Conservation (phyloP, 2,113 vertebrate species). For the Dasypus novemcinctus region DNA sequence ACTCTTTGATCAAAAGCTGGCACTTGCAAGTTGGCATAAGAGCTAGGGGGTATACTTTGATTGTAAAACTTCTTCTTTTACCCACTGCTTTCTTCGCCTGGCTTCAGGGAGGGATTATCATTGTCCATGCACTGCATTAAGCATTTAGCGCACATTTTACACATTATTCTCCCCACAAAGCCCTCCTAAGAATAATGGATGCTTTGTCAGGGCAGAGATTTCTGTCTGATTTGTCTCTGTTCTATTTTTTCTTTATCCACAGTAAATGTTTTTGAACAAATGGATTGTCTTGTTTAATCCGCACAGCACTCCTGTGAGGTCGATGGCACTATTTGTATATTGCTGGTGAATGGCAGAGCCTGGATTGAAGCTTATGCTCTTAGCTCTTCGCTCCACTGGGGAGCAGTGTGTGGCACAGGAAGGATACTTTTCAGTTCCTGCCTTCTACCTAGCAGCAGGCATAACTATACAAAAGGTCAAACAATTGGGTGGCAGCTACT, state of each 20-base stretch:
- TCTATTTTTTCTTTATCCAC: not conserved
- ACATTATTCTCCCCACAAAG: not conserved
- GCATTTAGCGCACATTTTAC: not conserved
- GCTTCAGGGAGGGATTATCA: not conserved
- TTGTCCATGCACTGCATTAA: not conserved
- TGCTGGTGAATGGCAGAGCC: not conserved
- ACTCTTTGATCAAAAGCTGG: not conserved
- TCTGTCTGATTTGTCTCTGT: not conserved
- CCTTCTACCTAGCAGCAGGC: not conserved
- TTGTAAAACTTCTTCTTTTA: not conserved
- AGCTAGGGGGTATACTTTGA: not conserved
- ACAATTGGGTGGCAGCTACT: not conserved
- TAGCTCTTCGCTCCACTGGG: accelerated
- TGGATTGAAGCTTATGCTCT: not conserved
- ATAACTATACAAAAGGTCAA: not conserved
- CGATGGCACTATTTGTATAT: not conserved
- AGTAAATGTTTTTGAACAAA: not conserved
- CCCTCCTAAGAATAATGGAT: not conserved
- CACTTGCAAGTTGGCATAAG: not conserved
- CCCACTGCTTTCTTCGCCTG: not conserved
- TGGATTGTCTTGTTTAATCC: not conserved
- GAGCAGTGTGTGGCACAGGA: not conserved
- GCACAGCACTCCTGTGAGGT: not conserved
- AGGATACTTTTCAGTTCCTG: not conserved
- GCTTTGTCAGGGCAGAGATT: not conserved